Base-by-base conservation (phyloP, 1,140 invertebrate species). In the Cyclina sinensis region DNA sequence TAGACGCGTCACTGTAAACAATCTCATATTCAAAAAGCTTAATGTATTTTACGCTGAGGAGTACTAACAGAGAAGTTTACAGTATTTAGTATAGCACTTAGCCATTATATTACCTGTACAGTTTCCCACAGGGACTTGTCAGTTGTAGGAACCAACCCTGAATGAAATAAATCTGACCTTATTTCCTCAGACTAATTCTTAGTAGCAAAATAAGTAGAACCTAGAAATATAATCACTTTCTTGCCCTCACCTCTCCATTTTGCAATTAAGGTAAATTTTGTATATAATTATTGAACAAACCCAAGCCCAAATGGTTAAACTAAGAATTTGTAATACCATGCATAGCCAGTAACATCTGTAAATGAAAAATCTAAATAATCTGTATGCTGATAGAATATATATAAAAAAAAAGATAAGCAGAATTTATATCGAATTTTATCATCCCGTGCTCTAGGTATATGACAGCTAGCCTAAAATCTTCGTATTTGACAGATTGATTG, bases 401-500 rank as follows among this genome's bases (percentile, higher is more conserved):
- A 68, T 81, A 54, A 21, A 88, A 46, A 88, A 83, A 76, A 81
- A 70, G 78, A 68, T 70, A 88, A 32, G 43, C 86, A 18, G 86
- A 88, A 37, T 88, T 39, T 32, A 83, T 62, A n/a, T 84, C 79
- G 76, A 83, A 89, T 37, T 83, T 89, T 24, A 83, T 74, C 48
- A 84, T 27, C 37, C 76, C 54, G 12, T 51, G 12, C 59, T 87
- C 35, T 43, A 87, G 48, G 39, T 87, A 87, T 16, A 74, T 27
- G 5, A 80, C 54, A 7, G 81, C 89, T 3, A 81, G 12, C 18
- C 81, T 57, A 14, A 85, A 48, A 81, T 90, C 86, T 68, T 88
- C 82, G 65, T 89, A 90, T 62, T 85, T 85, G 18, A 90, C 46
- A 62, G 51, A 70, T 54, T 37, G 48, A n/a, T 74, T 90, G 89